phyloP scores from a whole-genome alignment of 1,140 invertebrate genomes.

The Neelides sp. region DNA sequence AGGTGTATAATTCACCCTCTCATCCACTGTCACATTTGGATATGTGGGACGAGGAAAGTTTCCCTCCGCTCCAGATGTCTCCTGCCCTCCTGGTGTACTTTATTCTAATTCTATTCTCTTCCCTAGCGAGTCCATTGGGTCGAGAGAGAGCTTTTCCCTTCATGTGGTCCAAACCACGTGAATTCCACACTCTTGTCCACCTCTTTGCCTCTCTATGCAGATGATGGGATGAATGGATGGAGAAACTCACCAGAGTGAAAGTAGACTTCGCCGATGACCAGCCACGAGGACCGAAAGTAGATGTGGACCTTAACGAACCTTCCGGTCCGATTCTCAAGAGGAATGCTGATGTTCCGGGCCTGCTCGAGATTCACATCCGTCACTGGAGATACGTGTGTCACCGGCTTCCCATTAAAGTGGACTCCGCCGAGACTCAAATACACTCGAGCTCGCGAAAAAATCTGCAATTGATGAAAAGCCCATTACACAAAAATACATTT shows the following conservation, averaged over 20 bases:
- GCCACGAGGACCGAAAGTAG: slow-evolving; percentile 71
- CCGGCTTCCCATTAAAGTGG: slow-evolving; percentile 49
- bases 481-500: too few relatives aligned
- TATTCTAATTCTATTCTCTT: too few relatives aligned
- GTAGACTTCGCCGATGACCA: slow-evolving; percentile 73
- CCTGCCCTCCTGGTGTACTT: too few relatives aligned
- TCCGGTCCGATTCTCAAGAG: slow-evolving; percentile 61
- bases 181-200: too few relatives aligned
- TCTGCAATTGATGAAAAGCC: slow-evolving; percentile 37
- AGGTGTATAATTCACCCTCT: too few relatives aligned
- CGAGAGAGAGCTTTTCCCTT: too few relatives aligned
- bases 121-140: too few relatives aligned
- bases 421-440: slow-evolving; percentile 56
- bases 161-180: too few relatives aligned
- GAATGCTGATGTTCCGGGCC: slow-evolving; percentile 68
- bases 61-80: too few relatives aligned
- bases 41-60: too few relatives aligned
- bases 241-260: slow-evolving; percentile 58
- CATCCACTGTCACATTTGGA: too few relatives aligned
- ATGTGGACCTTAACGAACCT: slow-evolving; percentile 45
- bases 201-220: too few relatives aligned
- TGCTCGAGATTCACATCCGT: slow-evolving; percentile 59
- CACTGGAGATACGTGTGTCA: slow-evolving; percentile 50
- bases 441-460: slow-evolving; percentile 54
- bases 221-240: neutral